Conservation (phyloP, 64 coral and sea anemone species). For the Stichodactyla helianthus region DNA sequence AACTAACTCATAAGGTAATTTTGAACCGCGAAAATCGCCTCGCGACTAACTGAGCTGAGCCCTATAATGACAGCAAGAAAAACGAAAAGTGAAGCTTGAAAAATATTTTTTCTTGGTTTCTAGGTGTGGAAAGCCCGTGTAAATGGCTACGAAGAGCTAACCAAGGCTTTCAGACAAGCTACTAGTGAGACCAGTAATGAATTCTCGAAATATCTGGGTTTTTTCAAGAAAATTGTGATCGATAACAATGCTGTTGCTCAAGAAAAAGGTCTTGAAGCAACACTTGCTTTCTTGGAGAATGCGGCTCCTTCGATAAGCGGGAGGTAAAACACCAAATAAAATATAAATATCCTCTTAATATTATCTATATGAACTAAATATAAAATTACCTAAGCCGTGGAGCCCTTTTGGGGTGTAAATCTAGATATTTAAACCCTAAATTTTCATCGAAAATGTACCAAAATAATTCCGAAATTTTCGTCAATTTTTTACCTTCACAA, state of each 20-base stretch:
- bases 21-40: background rate
- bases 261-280: slow-evolving; percentile 88
- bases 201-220: slow-evolving; percentile 79
- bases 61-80: background rate
- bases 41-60: background rate
- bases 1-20: slow-evolving; percentile 74
- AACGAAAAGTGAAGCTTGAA: background rate
- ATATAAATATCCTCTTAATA: background rate
- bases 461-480: background rate
- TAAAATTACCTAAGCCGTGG: background rate
- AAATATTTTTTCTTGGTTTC: background rate
- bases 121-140: slow-evolving; percentile 99
- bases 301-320: slow-evolving; percentile 86
- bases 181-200: slow-evolving; percentile 82
- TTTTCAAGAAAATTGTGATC: slow-evolving; percentile 94
- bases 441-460: background rate
- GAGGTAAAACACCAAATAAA: slow-evolving; percentile 27
- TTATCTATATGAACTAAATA: background rate
- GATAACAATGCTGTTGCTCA: slow-evolving; percentile 97
- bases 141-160: slow-evolving; percentile 87
- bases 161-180: slow-evolving; percentile 63
- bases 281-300: slow-evolving; percentile 71
- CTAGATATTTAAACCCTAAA: background rate
- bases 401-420: background rate
- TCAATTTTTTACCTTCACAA: background rate